phyloP scores from a whole-genome alignment of 2,888 invertebrate genomes.

The Parapristionchus giblindavisi region DNA sequence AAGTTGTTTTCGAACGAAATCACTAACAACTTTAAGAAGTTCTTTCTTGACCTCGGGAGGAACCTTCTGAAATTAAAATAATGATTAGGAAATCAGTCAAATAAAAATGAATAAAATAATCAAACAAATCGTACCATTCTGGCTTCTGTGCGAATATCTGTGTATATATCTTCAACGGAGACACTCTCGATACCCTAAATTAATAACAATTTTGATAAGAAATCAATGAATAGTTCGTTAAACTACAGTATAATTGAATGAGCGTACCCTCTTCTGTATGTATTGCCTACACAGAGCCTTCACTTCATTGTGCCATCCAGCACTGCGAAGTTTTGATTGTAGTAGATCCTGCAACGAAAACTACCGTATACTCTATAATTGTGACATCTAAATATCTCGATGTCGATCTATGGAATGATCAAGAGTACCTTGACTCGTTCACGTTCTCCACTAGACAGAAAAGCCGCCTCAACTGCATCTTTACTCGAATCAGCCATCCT shows the following conservation, averaged over 20 bases:
- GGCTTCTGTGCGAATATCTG: conserved; percentile 10
- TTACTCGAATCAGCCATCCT: conserved; percentile 28
- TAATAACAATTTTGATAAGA: background rate
- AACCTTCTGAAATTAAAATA: conserved; percentile 15
- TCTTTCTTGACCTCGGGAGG: conserved; percentile 32
- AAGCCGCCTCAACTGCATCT: conserved; percentile 31
- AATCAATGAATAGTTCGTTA: background rate
- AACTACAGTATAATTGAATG: background rate
- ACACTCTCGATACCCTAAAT: conserved; percentile 18
- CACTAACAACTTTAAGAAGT: conserved; percentile 15
- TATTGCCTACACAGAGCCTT: conserved; percentile 28
- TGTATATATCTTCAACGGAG: conserved; percentile 31
- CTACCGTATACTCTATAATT: no score
- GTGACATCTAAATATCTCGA: background rate
- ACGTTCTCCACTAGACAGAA: conserved; percentile 30
- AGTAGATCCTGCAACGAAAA: conserved; percentile 29
- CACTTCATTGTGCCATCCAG: conserved; percentile 27
- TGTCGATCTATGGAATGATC: background rate
- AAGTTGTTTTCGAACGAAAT: conserved; percentile 30
- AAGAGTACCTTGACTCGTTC: conserved; percentile 21
- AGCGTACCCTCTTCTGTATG: conserved; percentile 21
- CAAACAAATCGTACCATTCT: background rate
- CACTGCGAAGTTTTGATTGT: conserved; percentile 12
- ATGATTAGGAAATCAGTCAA: background rate
- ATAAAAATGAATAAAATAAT: background rate